Evolutionary conservation across 2,888 invertebrate species (phyloP).

Genomic region (Pseudococcus jackbeardsleyi): DNA sequence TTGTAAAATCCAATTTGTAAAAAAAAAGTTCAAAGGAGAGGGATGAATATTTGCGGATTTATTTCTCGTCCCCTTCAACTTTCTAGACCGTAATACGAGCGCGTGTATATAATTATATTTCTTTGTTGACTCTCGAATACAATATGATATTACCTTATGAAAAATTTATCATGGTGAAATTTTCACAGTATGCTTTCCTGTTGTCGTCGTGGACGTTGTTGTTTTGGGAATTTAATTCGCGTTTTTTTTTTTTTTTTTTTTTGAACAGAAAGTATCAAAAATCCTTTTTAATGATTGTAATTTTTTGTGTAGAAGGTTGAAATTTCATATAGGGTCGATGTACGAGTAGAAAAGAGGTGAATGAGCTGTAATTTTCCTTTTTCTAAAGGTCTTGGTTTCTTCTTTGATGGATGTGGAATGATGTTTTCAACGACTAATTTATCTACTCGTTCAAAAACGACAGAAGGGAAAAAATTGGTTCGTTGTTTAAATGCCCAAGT

Average conservation of each 20-base stretch:
- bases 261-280: not conserved
- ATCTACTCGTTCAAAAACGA: too few relatives aligned
- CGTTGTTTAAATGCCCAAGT: too few relatives aligned
- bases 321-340: too few relatives aligned
- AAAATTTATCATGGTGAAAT: not conserved
- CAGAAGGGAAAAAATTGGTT: too few relatives aligned
- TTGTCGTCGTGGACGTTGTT: not conserved
- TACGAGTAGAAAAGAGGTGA: too few relatives aligned
- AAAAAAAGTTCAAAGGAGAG: not conserved
- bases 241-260: too few relatives aligned
- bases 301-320: too few relatives aligned
- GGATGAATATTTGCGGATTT: conserved; percentile 9
- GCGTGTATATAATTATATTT: not conserved
- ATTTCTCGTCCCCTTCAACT: not conserved
- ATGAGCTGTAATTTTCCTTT: too few relatives aligned
- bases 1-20: conserved; percentile 4
- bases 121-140: conserved; percentile 7
- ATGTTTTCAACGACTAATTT: too few relatives aligned
- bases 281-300: not conserved
- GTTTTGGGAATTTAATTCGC: not conserved
- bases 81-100: not conserved
- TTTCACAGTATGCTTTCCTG: not conserved
- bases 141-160: not conserved
- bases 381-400: too few relatives aligned
- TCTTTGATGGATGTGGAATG: too few relatives aligned